Evolutionary conservation across 2,797 vertebrate genomes (phyloP).

Genomic region (Allobates femoralis): DNA sequence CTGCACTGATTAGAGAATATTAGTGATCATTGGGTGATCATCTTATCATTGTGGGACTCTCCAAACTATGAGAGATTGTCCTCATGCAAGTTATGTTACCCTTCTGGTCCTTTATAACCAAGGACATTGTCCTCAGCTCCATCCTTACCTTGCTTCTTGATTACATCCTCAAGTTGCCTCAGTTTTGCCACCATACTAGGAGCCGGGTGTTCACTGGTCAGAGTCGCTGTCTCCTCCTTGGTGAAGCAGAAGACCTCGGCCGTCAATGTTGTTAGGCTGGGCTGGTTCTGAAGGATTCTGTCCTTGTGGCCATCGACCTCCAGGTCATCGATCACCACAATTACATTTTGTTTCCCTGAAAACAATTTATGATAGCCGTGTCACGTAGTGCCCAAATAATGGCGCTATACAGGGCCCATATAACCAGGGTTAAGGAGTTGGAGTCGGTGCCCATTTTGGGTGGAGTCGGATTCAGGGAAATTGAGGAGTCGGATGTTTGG

Average conservation of each 20-base stretch:
- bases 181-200: background rate
- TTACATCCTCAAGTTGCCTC: background rate
- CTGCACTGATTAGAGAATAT: too few species aligned
- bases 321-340: conserved; percentile 6
- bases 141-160: background rate
- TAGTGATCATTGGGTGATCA: too few species aligned
- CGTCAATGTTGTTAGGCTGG: background rate
- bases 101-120: background rate
- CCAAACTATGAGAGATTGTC: too few species aligned
- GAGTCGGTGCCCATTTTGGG: too few species aligned
- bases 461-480: too few species aligned
- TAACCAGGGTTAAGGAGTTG: background rate
- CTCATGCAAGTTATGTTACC: too few species aligned
- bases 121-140: background rate
- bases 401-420: background rate
- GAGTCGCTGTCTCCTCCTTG: background rate
- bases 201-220: background rate
- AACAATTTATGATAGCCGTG: background rate
- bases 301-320: background rate
- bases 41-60: background rate
- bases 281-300: conserved; percentile 8
- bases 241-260: background rate
- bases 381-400: too few species aligned
- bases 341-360: conserved; percentile 3
- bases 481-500: too few species aligned